These are phyloP conservation scores for Onthophagus sagittarius DNA, from an alignment of 2,888 invertebrate genomes.

Conservation along the genomic window DNA sequence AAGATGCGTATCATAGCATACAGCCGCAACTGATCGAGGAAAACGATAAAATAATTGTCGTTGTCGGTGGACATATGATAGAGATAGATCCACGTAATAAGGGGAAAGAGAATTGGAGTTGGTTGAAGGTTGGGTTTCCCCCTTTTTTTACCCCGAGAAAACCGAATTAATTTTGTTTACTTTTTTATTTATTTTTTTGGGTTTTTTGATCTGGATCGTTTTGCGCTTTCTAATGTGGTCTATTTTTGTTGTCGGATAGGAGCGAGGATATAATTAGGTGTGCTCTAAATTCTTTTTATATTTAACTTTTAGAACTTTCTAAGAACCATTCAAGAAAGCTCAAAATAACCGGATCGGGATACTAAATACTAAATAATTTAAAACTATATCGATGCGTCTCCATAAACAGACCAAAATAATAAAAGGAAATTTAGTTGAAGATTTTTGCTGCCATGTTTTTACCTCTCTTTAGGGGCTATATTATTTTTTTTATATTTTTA, in stretches of 20 bases:
- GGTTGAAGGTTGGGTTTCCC: conserved; percentile 60
- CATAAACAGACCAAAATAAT: conserved; percentile 27
- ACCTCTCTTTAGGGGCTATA: conserved; percentile 27
- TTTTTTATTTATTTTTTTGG: neutral
- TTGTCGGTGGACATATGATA: conserved; percentile 61
- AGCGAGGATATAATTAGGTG: neutral
- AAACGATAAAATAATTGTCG: conserved; percentile 56
- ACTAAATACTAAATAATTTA: conserved; percentile 16
- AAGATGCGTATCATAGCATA: conserved; percentile 40
- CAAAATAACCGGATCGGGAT: conserved; percentile 15
- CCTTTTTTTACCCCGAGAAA: neutral
- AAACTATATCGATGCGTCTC: conserved; percentile 45
- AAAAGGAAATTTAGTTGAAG: neutral
- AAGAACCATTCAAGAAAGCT: neutral
- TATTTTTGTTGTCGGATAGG: neutral
- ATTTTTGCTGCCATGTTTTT: conserved; percentile 22
- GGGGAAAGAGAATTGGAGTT: conserved; percentile 64
- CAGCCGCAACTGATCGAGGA: conserved; percentile 44
- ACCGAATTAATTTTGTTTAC: neutral
- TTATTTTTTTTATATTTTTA: conserved; percentile 36
- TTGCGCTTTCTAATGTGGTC: neutral
- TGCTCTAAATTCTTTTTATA: conserved; percentile 12
- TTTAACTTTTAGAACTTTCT: neutral
- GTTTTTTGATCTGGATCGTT: neutral
- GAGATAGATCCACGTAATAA: conserved; percentile 61